These are phyloP conservation scores for Pinna nobilis DNA, from an alignment of 1,140 invertebrate species.

Conservation along the genomic window DNA sequence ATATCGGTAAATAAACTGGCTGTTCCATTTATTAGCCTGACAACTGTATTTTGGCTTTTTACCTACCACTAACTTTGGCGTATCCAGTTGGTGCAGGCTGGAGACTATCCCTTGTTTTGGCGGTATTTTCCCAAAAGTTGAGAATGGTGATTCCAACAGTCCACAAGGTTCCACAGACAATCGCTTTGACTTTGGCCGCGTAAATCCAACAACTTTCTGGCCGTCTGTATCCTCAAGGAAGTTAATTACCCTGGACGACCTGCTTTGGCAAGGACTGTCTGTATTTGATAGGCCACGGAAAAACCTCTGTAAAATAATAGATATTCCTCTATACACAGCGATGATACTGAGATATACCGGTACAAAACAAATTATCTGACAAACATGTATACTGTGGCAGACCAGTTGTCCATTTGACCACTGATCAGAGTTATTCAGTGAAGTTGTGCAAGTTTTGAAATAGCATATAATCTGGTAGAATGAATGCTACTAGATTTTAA, in stretches of 20 bases:
- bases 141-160: constrained; percentile 53
- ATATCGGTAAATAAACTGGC: too few relatives aligned
- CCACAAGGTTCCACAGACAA: constrained; percentile 18
- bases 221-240: constrained; percentile 40
- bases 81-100: not conserved
- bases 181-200: constrained; percentile 42
- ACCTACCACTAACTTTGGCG: not conserved
- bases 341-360: too few relatives aligned
- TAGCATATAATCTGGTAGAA: too few relatives aligned
- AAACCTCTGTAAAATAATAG: constrained; percentile 41
- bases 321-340: too few relatives aligned
- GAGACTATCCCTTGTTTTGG: constrained; percentile 30
- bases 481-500: too few relatives aligned
- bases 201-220: constrained; percentile 33
- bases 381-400: too few relatives aligned
- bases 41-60: not conserved
- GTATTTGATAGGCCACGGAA: constrained; percentile 41
- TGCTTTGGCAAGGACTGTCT: constrained; percentile 39
- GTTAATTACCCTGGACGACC: constrained; percentile 29
- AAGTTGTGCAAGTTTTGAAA: too few relatives aligned
- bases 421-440: too few relatives aligned
- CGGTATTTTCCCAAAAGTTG: constrained; percentile 62
- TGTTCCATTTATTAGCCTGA: not conserved
- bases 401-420: too few relatives aligned
- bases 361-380: too few relatives aligned